Base-by-base conservation (phyloP, 1,140 invertebrate species). In the Cyrtorhinus lividipennis region DNA sequence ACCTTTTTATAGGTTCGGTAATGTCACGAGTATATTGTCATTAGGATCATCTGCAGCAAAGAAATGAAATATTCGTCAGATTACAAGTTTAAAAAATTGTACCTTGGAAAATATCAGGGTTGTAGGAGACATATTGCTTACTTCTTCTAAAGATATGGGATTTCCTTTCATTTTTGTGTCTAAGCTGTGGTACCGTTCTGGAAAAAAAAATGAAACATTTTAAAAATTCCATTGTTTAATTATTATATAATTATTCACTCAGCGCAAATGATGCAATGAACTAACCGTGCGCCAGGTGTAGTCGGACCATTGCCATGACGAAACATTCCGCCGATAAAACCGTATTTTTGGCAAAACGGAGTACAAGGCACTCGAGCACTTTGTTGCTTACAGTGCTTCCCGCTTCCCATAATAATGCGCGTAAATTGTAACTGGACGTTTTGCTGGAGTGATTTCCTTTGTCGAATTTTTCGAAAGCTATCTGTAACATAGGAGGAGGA, bases 151-250 rank as follows among this genome's bases (percentile, higher is more conserved):
- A 8, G 83, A 84, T 38, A 86, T 72, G 61, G 83, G 83, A 72
- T 85, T 86, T 38, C 81, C 79, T 71, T 85, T 86, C 74, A 83
- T 78, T 76, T 86, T 86, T 25, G 81, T 80, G 70, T 86, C 84
- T 26, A 87, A 76, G 68, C 79, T 83, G 67, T 83, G 81, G 71
- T 82, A 84, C 63, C 84, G 69, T 68, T 87, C 84, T 86, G 75
- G 23, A 74, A 79, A 59, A 64, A 20, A 62, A 57, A 58, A 44
- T n/a, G 8, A n/a, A 44, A 10, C 30, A 8, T 8, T 38, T 38
- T 8, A 5, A 38, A 38, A 38, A 8, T 38, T 38, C 30, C 30
- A 38, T 8, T 38, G 30, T 38, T 38, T 15, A n/a, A 38, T 38
- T 38, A 38, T 38, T 38, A 15, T 5, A n/a, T n/a, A n/a, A n/a